These are phyloP conservation scores for Carlito syrichta DNA, from an alignment of 2,113 vertebrate genomes.

Conservation along the genomic window DNA sequence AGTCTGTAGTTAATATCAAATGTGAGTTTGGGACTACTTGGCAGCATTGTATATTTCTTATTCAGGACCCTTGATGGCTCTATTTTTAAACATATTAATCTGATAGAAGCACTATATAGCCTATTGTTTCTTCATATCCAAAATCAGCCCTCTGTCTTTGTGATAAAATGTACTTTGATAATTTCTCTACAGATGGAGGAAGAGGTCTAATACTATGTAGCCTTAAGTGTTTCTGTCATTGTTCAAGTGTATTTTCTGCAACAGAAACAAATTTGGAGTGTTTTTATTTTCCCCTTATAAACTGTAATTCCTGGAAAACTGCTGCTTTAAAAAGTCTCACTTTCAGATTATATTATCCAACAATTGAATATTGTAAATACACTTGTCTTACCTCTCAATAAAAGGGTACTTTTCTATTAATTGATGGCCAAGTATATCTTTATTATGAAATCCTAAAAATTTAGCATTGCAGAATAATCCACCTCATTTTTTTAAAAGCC, in stretches of 20 bases:
- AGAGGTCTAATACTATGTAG: constrained; percentile 76
- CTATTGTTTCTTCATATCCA: constrained; percentile 52
- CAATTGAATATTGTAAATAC: constrained; percentile 84
- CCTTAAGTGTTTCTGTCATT: constrained; percentile 80
- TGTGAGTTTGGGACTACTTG: constrained; percentile 19
- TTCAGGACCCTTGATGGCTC: not conserved
- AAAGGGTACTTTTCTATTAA: constrained; percentile 85
- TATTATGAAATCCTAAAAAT: constrained; percentile 29
- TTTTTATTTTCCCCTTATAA: constrained; percentile 72
- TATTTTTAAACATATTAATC: constrained; percentile 51
- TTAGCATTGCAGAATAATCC: not conserved
- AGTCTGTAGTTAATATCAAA: constrained; percentile 38
- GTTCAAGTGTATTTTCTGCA: constrained; percentile 76
- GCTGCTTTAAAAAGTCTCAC: constrained; percentile 76
- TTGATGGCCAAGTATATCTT: constrained; percentile 33
- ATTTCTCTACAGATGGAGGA: constrained; percentile 67
- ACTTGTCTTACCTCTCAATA: constrained; percentile 87
- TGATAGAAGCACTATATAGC: constrained; percentile 62
- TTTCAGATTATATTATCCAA: constrained; percentile 75
- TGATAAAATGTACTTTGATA: constrained; percentile 43
- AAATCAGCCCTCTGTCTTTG: constrained; percentile 61
- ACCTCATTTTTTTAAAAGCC: not conserved
- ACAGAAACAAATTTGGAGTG: constrained; percentile 77
- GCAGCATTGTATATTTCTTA: not conserved
- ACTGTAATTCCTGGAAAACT: constrained; percentile 76